Base-by-base conservation (phyloP, 2,113 vertebrate species). In the Nycticorax nycticorax region DNA sequence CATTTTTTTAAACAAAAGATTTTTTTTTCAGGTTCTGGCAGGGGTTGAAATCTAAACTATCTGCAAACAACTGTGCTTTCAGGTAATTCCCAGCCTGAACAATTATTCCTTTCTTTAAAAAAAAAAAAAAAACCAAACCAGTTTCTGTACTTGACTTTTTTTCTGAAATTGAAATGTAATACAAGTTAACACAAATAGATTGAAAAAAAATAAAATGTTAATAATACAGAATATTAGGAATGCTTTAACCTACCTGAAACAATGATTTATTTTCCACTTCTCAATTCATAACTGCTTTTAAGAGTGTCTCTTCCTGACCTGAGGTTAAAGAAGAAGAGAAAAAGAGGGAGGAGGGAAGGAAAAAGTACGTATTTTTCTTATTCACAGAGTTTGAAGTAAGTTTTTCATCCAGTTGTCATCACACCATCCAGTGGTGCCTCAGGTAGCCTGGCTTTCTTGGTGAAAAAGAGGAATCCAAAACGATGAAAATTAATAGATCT, bases 201-300 rank as follows among this genome's bases (percentile, higher is more conserved):
- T 2, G 2, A 10, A 6, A 74, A 6, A 74, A 76, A 64, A 45
- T 6, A 0, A 48, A 39, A 30, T 48, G 41, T 43, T 43, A 37
- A 4, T 75, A 53, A n/a, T 57, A 32, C 7, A 32, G 12, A 76
- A 12, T 28, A 39, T 47, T 43, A 45, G 1, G 45, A 78, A 88
- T 28, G 1, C 1, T 52, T 53, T 53, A 68, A 59, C 2, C 0
- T 1, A 21, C 5, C 2, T 53, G 18, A 57, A 56, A 37, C 13
- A 43, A 21, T 7, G 0, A 43, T 16, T 66, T 55, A 0, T 72
- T 83, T 55, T 63, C 9, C 3, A 14, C 14, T 86, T 59, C 14
- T n/a, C 10, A 72, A 2, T 35, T 83, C 3, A 7, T 33, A 18
- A 60, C 5, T 43, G 4, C 3, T 94, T 77, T 47, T 80, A 28